Evolutionary conservation across 2,888 invertebrate genomes (phyloP).

Genomic region (Drosophila histrio): DNA sequence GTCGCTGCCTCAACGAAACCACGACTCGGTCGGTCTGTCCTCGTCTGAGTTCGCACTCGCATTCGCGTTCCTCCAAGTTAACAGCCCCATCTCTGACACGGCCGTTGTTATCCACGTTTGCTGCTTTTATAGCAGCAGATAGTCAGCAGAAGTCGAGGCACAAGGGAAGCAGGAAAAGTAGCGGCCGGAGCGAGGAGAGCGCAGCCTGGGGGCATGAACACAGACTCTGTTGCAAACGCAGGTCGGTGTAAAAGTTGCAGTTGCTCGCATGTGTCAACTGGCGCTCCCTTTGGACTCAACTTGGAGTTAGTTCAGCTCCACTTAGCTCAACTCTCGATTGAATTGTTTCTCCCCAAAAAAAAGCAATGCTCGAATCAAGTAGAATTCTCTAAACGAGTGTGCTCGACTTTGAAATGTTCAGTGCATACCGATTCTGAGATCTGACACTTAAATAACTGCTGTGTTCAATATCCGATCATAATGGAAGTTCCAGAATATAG

Average conservation of each 20-base stretch:
- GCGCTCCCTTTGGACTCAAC: constrained; percentile 35
- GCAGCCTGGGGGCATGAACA: constrained; percentile 18
- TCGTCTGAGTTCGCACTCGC: constrained; percentile 5
- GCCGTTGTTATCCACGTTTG: constrained; percentile 62
- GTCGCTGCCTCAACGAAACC: constrained; percentile 48
- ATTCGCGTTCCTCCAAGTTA: constrained; percentile 9
- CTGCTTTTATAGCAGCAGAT: constrained; percentile 75
- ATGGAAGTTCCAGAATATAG: no score
- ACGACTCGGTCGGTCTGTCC: not conserved
- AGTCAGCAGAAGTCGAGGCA: constrained; percentile 11
- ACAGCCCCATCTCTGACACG: constrained; percentile 19
- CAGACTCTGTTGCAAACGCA: not conserved
- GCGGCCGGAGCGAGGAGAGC: constrained; percentile 4
- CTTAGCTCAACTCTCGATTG: constrained; percentile 41
- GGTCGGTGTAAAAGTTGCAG: constrained; percentile 11
- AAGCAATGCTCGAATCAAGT: not conserved
- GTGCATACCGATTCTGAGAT: no score
- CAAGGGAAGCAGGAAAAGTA: not conserved
- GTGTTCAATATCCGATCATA: no score
- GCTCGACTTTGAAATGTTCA: no score
- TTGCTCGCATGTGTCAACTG: constrained; percentile 70
- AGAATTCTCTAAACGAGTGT: no score
- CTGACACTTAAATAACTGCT: no score
- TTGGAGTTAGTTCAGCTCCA: constrained; percentile 57
- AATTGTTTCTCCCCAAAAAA: not conserved